Percentiles rank a stretch among this genome's conserved stretches.
Evolutionary conservation across 1,140 invertebrate species (phyloP).

Genomic region (Diprion similis): DNA sequence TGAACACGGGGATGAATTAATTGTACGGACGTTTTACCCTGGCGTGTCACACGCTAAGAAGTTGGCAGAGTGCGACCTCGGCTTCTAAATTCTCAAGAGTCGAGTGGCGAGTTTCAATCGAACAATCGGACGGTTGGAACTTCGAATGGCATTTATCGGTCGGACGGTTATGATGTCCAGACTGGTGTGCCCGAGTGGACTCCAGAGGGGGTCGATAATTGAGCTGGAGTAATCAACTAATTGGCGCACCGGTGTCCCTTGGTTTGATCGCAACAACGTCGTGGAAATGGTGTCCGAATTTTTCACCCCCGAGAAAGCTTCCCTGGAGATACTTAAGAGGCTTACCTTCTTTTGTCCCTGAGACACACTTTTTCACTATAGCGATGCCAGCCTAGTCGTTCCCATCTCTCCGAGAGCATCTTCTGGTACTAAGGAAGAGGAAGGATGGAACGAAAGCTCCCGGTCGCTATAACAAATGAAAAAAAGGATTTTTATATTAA

Average conservation of each 20-base stretch:
- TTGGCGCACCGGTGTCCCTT: background rate
- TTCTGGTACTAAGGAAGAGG: no score
- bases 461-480: no score
- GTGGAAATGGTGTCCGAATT: background rate
- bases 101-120: background rate
- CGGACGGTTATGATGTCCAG: background rate
- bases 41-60: background rate
- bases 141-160: background rate
- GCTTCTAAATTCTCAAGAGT: background rate
- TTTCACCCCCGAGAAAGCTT: background rate
- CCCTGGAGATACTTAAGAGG: background rate
- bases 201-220: background rate
- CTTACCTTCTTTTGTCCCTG: background rate
- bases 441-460: no score
- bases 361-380: conserved; percentile 1
- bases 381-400: background rate
- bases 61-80: background rate
- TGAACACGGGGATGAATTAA: background rate
- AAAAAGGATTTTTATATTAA: no score
- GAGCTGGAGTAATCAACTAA: background rate
- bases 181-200: background rate
- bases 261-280: background rate
- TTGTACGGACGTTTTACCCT: background rate
- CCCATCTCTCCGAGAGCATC: no score
- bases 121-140: background rate